Evolutionary conservation across 2,888 invertebrate genomes (phyloP).

Genomic region (Oscheius onirici): DNA sequence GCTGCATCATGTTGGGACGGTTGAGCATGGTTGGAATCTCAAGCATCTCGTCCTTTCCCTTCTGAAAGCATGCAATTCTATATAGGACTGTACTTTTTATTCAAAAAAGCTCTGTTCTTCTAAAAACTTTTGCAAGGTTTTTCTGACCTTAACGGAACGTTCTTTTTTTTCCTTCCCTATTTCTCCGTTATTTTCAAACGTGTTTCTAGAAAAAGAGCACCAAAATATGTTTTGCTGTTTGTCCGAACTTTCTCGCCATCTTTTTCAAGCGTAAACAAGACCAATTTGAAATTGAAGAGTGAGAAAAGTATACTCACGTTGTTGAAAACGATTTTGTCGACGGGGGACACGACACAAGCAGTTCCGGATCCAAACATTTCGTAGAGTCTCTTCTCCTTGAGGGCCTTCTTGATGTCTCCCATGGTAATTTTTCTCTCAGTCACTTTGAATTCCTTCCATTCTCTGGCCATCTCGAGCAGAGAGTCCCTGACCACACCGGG

Average conservation of each 20-base stretch:
- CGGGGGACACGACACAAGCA: conserved; percentile 91
- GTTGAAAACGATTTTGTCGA: conserved; percentile 85
- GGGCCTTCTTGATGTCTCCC: conserved; percentile 81
- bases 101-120: too few relatives aligned
- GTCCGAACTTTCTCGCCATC: too few relatives aligned
- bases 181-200: too few relatives aligned
- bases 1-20: conserved; percentile 80
- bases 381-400: conserved; percentile 85
- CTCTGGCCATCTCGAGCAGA: conserved; percentile 82
- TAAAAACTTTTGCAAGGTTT: too few relatives aligned
- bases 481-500: conserved; percentile 93
- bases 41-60: conserved; percentile 75
- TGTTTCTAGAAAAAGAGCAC: too few relatives aligned
- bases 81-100: conserved; percentile 30
- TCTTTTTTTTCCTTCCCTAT: too few relatives aligned
- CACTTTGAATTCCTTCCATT: conserved; percentile 85
- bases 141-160: too few relatives aligned
- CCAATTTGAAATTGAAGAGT: not conserved
- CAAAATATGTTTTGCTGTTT: too few relatives aligned
- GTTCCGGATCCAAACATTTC: conserved; percentile 99
- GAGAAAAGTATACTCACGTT: conserved; percentile 39
- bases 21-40: conserved; percentile 77
- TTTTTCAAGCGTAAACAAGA: too few relatives aligned
- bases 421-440: conserved; percentile 85
- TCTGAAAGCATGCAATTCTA: conserved; percentile 76